Conservation (phyloP, 1,140 invertebrate genomes). For the Subanguina moxae region DNA sequence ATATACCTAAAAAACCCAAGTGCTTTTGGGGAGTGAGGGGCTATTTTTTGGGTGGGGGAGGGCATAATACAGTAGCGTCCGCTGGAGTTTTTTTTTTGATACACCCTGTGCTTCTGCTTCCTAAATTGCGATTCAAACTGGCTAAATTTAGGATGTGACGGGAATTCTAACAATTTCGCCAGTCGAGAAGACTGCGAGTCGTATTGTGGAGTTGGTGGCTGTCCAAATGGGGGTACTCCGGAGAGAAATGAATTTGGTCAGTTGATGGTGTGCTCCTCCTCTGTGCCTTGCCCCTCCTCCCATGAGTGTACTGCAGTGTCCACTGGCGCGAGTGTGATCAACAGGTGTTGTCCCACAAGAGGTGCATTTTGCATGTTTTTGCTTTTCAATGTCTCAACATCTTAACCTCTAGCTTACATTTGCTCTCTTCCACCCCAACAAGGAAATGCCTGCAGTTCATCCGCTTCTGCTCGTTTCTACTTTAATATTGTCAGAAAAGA, state of each 20-base stretch:
- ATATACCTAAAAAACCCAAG: too few relatives aligned
- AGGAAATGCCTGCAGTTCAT: constrained; percentile 50
- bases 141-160: constrained; percentile 30
- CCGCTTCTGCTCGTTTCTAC: constrained; percentile 53
- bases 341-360: constrained; percentile 55
- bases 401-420: constrained; percentile 58
- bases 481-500: constrained; percentile 59
- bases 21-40: too few relatives aligned
- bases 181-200: constrained; percentile 51
- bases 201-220: constrained; percentile 57
- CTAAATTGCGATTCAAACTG: too few relatives aligned
- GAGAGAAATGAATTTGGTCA: constrained; percentile 58
- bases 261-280: constrained; percentile 55
- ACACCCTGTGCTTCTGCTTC: too few relatives aligned
- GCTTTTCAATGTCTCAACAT: too few relatives aligned
- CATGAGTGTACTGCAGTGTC: constrained; percentile 57
- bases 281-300: constrained; percentile 48
- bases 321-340: constrained; percentile 49
- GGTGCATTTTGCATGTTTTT: constrained; percentile 8
- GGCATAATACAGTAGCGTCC: too few relatives aligned
- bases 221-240: constrained; percentile 57
- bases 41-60: too few relatives aligned
- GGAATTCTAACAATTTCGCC: constrained; percentile 58
- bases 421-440: constrained; percentile 57
- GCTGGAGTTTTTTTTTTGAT: too few relatives aligned